These are phyloP conservation scores for Pluvianellus socialis DNA, from an alignment of 2,113 vertebrate genomes.

Conservation along the genomic window DNA sequence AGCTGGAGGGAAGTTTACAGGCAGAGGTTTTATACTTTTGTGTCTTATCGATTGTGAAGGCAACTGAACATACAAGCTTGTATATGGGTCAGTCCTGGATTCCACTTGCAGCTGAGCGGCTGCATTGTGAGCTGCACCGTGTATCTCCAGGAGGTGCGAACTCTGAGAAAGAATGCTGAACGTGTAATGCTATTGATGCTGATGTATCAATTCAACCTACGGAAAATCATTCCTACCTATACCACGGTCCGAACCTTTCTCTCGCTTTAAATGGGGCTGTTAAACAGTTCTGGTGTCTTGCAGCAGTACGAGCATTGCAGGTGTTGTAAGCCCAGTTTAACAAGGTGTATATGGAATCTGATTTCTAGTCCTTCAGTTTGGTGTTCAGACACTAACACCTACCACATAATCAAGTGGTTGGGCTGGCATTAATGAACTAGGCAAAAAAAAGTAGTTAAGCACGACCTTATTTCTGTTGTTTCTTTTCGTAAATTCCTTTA, in stretches of 20 bases:
- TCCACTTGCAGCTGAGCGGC: not conserved
- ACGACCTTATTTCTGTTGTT: not conserved
- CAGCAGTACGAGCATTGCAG: not conserved
- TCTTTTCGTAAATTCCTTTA: not conserved
- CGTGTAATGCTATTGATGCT: not conserved
- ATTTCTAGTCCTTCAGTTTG: not conserved
- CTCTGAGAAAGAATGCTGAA: not conserved
- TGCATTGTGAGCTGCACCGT: not conserved
- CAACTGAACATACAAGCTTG: not conserved
- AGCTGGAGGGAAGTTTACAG: not conserved
- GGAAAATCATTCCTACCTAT: not conserved
- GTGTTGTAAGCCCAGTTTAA: not conserved
- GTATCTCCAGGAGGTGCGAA: not conserved
- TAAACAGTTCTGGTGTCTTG: not conserved
- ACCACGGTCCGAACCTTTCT: not conserved
- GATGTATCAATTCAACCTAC: not conserved
- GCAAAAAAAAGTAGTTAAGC: not conserved
- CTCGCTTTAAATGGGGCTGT: not conserved
- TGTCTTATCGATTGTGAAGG: not conserved
- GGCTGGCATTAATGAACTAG: not conserved
- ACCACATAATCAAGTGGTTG: not conserved
- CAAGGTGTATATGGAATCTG: not conserved
- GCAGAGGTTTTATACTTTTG: not conserved
- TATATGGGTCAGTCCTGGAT: not conserved
- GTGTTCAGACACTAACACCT: not conserved